Conservation (phyloP, 2,888 invertebrate species). For the Lithophane ornitopus region DNA sequence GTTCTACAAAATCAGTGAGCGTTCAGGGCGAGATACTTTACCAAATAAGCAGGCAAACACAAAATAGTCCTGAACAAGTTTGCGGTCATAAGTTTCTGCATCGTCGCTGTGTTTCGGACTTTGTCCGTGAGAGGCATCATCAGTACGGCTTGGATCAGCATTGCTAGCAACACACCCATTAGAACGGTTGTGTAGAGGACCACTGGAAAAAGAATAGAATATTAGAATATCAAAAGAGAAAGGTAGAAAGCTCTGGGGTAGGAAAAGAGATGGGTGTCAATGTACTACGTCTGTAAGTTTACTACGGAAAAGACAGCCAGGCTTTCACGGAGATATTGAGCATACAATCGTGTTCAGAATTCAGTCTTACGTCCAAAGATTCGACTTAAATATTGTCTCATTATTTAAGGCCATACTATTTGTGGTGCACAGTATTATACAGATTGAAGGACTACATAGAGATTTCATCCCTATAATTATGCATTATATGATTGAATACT, state of each 20-base stretch:
- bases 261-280: not conserved
- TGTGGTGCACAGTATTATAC: too few species aligned
- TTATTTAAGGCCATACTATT: not conserved
- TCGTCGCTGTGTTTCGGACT: slow-evolving; percentile 72
- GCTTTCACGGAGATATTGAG: not conserved
- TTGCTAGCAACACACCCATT: slow-evolving; percentile 76
- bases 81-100: slow-evolving; percentile 76
- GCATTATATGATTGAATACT: slow-evolving; percentile 62
- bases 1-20: not conserved
- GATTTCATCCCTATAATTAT: too few species aligned
- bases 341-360: not conserved
- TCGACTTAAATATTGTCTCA: not conserved
- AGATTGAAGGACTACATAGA: too few species aligned
- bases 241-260: not conserved
- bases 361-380: not conserved
- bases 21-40: slow-evolving; percentile 56
- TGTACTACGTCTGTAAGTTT: not conserved
- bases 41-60: slow-evolving; percentile 81
- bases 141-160: slow-evolving; percentile 78
- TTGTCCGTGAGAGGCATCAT: slow-evolving; percentile 73
- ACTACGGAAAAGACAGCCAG: not conserved
- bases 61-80: slow-evolving; percentile 77
- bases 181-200: slow-evolving; percentile 81
- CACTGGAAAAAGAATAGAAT: slow-evolving; percentile 76
- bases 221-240: not conserved